phyloP scores from a whole-genome alignment of 1,140 invertebrate genomes.

The Oryzaephilus surinamensis region DNA sequence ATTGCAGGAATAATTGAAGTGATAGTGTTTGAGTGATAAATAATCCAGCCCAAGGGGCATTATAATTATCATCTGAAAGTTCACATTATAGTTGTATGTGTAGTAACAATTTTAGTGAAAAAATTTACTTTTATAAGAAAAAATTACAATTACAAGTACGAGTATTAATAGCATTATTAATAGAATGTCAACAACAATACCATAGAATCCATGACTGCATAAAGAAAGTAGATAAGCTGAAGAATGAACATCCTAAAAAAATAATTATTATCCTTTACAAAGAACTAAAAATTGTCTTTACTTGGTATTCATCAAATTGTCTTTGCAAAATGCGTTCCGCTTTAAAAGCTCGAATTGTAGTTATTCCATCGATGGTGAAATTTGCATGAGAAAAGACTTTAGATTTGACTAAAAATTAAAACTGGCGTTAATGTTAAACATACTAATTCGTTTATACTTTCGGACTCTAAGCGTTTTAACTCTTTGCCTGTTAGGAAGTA shows the following conservation, averaged over 20 bases:
- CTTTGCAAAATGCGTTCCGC: constrained; percentile 63
- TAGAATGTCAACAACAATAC: constrained; percentile 60
- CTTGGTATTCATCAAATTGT: constrained; percentile 70
- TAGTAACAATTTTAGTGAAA: constrained; percentile 1
- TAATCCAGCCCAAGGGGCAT: constrained; percentile 60
- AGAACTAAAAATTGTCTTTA: constrained; percentile 54
- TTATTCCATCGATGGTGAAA: constrained; percentile 73
- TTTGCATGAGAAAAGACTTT: constrained; percentile 62
- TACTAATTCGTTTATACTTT: constrained; percentile 1
- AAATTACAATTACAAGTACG: constrained; percentile 51
- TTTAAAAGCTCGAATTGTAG: constrained; percentile 75
- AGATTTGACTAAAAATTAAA: constrained; percentile 10
- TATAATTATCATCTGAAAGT: too few species aligned
- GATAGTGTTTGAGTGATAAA: constrained; percentile 64
- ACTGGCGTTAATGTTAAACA: background rate
- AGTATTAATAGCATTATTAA: constrained; percentile 57
- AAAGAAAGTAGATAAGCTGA: constrained; percentile 48
- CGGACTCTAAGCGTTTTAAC: background rate
- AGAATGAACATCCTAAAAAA: too few species aligned
- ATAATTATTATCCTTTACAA: too few species aligned
- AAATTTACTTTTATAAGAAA: too few species aligned
- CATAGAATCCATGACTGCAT: constrained; percentile 58
- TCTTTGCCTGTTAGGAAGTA: constrained; percentile 1
- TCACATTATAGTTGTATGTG: too few species aligned
- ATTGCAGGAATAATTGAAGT: constrained; percentile 66